phyloP scores from a whole-genome alignment of 2,888 invertebrate species.

The Aphodius sticticus region DNA sequence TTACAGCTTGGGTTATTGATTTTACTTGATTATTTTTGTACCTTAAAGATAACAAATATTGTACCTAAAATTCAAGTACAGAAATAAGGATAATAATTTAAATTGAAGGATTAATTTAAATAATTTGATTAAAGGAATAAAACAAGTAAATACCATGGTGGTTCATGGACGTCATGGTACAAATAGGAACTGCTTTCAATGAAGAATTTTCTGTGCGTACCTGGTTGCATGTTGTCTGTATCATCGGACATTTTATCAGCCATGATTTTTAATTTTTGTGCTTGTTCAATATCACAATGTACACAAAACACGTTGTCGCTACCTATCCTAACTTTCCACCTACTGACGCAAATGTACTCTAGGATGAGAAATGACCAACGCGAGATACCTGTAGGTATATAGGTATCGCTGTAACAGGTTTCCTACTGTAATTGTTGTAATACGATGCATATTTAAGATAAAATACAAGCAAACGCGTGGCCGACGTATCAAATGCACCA shows the following conservation, averaged over 20 bases:
- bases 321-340: not conserved
- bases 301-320: not conserved
- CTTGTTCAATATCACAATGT: not conserved
- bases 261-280: not conserved
- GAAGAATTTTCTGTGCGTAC: not conserved
- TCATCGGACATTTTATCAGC: not conserved
- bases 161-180: too few species aligned
- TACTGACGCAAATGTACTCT: not conserved
- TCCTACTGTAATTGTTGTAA: not conserved
- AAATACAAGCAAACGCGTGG: not conserved
- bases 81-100: too few species aligned
- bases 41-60: too few species aligned
- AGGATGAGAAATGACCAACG: not conserved
- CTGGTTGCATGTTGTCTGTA: not conserved
- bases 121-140: too few species aligned
- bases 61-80: too few species aligned
- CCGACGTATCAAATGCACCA: not conserved
- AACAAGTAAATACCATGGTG: too few species aligned
- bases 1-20: too few species aligned
- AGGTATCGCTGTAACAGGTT: not conserved
- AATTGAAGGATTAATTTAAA: too few species aligned
- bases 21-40: too few species aligned
- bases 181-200: too few species aligned
- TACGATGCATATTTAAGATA: not conserved
- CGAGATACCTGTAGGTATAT: not conserved